Conservation (phyloP, 2,797 vertebrate genomes). For the Muscicapa comitata region DNA sequence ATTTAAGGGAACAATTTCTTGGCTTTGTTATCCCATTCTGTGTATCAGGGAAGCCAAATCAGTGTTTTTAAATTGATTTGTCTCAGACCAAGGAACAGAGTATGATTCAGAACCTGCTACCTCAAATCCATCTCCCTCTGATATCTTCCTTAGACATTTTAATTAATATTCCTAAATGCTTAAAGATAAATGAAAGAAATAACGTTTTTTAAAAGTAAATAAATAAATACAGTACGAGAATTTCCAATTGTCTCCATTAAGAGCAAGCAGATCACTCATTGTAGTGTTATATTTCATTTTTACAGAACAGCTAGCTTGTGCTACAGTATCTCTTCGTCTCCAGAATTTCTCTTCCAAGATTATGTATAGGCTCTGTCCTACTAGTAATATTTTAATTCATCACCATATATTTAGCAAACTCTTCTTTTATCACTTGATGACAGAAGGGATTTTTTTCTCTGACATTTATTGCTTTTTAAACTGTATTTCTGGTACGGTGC, state of each 20-base stretch:
- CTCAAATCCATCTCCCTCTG: not conserved
- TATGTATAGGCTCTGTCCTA: constrained; percentile 11
- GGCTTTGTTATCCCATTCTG: not conserved
- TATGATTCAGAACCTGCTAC: not conserved
- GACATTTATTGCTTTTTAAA: constrained; percentile 65
- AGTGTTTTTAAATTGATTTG: not conserved
- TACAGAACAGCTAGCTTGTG: not conserved
- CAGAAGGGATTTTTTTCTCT: constrained; percentile 39
- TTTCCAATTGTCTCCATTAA: not conserved
- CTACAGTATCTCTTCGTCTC: constrained; percentile 7
- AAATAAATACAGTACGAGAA: not conserved
- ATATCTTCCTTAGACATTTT: not conserved
- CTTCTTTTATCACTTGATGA: constrained; percentile 60
- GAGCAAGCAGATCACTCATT: not conserved
- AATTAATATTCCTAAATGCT: not conserved
- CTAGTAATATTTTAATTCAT: constrained; percentile 52
- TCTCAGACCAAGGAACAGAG: not conserved
- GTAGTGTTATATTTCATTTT: constrained; percentile 4
- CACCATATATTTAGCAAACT: constrained; percentile 25
- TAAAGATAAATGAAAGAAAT: not conserved
- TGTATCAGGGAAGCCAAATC: not conserved
- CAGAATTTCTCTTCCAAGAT: not conserved
- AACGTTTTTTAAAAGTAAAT: not conserved
- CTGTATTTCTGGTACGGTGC: constrained; percentile 15
- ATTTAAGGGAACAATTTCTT: not conserved